These are phyloP conservation scores for Athrips mouffetella DNA, from an alignment of 2,888 invertebrate species.

Conservation along the genomic window DNA sequence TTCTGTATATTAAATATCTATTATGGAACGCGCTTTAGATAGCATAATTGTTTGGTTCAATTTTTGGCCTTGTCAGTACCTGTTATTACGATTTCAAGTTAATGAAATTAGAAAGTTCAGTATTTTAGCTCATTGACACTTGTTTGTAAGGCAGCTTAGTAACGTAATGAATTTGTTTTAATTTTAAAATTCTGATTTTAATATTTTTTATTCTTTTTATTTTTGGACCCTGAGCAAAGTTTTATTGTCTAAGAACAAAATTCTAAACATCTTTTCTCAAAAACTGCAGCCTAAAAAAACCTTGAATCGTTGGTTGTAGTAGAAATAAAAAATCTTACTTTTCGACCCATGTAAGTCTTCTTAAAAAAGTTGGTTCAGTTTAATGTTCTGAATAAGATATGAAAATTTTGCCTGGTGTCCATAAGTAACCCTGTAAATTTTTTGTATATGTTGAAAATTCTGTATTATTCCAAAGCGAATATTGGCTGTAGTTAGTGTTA, in stretches of 20 bases:
- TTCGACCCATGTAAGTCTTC: no score
- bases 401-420: no score
- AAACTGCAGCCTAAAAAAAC: no score
- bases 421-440: no score
- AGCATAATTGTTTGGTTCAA: conserved; percentile 12
- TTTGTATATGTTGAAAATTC: neutral
- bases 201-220: neutral
- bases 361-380: no score
- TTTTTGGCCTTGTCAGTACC: conserved; percentile 12
- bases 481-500: conserved; percentile 6
- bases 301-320: no score
- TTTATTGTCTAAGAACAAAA: no score
- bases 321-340: no score
- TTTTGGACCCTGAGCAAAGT: no score
- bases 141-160: conserved; percentile 12
- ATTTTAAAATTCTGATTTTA: conserved; percentile 1
- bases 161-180: neutral
- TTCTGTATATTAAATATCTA: no score
- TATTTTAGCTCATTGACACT: conserved; percentile 15
- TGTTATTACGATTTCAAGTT: conserved; percentile 5
- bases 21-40: conserved; percentile 2
- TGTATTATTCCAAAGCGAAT: conserved; percentile 5
- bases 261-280: no score
- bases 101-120: conserved; percentile 15
- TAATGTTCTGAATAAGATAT: no score